Evolutionary conservation across 2,797 vertebrate genomes (phyloP), one percentile per base, ranked within the genome.

Genomic region (Otus scops): DNA sequence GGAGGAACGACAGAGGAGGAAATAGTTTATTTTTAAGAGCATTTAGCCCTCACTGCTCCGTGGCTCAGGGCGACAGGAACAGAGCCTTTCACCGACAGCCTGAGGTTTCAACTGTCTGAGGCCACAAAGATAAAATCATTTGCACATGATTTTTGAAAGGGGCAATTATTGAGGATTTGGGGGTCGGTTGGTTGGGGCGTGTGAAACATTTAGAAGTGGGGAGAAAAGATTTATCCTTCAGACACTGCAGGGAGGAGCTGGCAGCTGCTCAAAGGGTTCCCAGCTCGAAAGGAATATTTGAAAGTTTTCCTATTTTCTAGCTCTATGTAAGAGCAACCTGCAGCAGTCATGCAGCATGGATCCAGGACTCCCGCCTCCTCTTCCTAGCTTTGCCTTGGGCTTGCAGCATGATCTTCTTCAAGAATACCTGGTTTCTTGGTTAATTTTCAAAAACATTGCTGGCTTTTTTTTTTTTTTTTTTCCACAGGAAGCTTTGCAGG

Each of bases 241-340:
- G 57, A 68, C 1, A 2, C 88, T 88, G 85, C 89, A 74, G 78
- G 81, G 32, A 94, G 50, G 41, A 94, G 56, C 69, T 85, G 93
- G 86, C 61, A 87, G 74, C 0, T 0, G 19, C 43, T 93, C 78
- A 79, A 80, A 91, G 34, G 57, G 60, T 48, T 80, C 51, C 59
- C 60, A 79, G 77, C 60, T 85, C 89, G 7, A 2, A 57, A 85
- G 57, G 51, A 51, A 56, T 63, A 43, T 75, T 68, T 64, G 71
- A 54, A 95, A 93, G 41, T 89, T 92, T 83, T 91, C 54, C 57
- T 91, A 6, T 94, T 96, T 92, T 74, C 50, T 36, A 83, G 74
- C 68, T 90, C 56, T 91, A 71, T 4, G 0, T 26, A 86, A 51
- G n/a, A 95, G 54, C 57, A 75, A 70, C 47, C 70, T n/a, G 39